Evolutionary conservation across 2,888 invertebrate species (phyloP), one percentile per base, ranked within the genome.

Genomic region (Eudemis profundana): DNA sequence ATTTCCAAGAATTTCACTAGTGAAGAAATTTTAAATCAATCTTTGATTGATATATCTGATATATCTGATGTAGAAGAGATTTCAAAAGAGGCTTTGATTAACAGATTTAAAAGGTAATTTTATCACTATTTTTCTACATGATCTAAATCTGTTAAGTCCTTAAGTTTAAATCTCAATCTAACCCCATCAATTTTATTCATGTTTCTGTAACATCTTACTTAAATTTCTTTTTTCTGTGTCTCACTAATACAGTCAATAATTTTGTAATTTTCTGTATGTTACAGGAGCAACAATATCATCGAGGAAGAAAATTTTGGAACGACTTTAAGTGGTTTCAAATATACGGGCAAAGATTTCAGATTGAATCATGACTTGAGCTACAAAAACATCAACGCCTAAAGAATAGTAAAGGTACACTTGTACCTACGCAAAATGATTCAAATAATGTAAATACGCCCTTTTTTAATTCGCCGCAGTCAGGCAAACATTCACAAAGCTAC

Each of bases 221-320:
- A 42, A 27, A 42, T 15, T 5, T 14, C 7, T 8, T 44, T 27
- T 53, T 42, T 33, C 33, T 27, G 27, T 27, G 4, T 5, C 27
- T 5, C 2, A 4, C 27, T 33, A 33, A 10, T 10, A 10, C 1
- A n/a, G n/a, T n/a, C n/a, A n/a, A n/a, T n/a, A n/a, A n/a, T n/a
- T n/a, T n/a, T n/a, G n/a, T n/a, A n/a, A n/a, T n/a, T n/a, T n/a
- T n/a, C n/a, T n/a, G n/a, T n/a, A n/a, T 68, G 21, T 81, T 83
- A 17, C 79, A 89, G 89, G 61, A 79, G 77, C 56, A 73, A 74
- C 2, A 86, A 87, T 51, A 69, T 89, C 1, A 88, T 90, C n/a
- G 87, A 86, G 68, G 90, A 89, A 71, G 89, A 90, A 72, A 80
- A 79, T 46, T 49, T 76, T 3, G 78, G 70, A 7, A 78, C 86